Percentiles rank a stretch among this genome's conserved stretches.
Evolutionary conservation across 1,140 invertebrate genomes (phyloP).

Genomic region (Drosophila santomea): DNA sequence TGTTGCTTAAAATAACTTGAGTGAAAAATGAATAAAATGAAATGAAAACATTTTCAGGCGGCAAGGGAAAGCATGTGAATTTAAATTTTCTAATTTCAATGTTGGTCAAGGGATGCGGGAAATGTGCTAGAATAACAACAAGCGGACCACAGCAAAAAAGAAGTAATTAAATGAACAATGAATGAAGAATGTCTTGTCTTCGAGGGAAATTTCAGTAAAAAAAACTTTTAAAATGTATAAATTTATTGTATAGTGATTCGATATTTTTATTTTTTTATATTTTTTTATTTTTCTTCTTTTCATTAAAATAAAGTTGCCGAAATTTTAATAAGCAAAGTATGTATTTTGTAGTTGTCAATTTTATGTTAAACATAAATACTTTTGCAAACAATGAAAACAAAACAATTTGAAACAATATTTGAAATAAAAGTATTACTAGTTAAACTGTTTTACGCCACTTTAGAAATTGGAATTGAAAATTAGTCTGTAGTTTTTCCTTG

Average conservation of each 20-base stretch:
- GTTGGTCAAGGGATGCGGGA: slow-evolving; percentile 10
- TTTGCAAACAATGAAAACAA: too few species aligned
- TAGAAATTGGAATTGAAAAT: too few species aligned
- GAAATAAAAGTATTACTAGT: too few species aligned
- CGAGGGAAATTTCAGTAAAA: neutral
- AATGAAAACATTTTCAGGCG: slow-evolving; percentile 51
- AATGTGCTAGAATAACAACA: slow-evolving; percentile 20
- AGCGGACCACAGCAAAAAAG: slow-evolving; percentile 16
- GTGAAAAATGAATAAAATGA: slow-evolving; percentile 35
- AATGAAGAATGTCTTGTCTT: neutral
- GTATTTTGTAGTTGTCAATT: neutral
- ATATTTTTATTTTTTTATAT: too few species aligned
- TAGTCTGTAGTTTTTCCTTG: neutral
- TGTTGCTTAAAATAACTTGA: slow-evolving; percentile 60
- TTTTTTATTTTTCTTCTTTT: too few species aligned
- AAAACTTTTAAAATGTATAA: neutral
- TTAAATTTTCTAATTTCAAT: slow-evolving; percentile 69
- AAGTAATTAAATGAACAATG: neutral
- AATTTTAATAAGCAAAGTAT: neutral
- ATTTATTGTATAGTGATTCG: too few species aligned
- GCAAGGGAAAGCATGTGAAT: slow-evolving; percentile 59
- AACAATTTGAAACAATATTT: too few species aligned
- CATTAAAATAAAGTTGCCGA: too few species aligned
- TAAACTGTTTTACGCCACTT: too few species aligned
- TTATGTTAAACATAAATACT: too few species aligned